A percentile compares a stretch with the other conserved stretches of the same genome.
These are phyloP conservation scores for Laupala kohalensis DNA, from an alignment of 1,140 invertebrate genomes.

Conservation along the genomic window DNA sequence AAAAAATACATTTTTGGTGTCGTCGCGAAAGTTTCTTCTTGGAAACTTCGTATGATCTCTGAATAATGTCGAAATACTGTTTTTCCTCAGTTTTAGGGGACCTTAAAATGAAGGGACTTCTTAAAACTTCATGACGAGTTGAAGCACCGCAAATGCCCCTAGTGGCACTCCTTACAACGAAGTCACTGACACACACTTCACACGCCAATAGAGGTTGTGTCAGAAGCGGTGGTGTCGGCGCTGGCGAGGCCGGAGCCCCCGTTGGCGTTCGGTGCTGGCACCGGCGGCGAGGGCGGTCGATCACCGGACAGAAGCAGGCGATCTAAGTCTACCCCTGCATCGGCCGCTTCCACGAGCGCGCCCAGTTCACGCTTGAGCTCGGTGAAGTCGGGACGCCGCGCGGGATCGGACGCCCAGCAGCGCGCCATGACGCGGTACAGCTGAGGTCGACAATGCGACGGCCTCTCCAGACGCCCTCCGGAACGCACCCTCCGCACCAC, in stretches of 20 bases:
- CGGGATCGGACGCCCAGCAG: constrained; percentile 62
- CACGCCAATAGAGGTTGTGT: background rate
- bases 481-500: constrained; percentile 61
- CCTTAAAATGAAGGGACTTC: no score
- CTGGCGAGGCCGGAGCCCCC: background rate
- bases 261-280: background rate
- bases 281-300: constrained; percentile 53
- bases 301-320: constrained; percentile 60
- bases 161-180: no score
- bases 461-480: constrained; percentile 59
- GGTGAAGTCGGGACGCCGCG: constrained; percentile 56
- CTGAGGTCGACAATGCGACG: constrained; percentile 58
- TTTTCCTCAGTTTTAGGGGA: no score
- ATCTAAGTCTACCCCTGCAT: constrained; percentile 52
- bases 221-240: background rate
- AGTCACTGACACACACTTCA: no score
- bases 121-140: no score
- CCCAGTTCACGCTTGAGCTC: constrained; percentile 53
- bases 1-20: no score
- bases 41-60: no score
- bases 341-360: constrained; percentile 50
- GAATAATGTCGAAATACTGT: no score
- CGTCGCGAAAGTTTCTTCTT: no score
- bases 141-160: no score
- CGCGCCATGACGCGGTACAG: constrained; percentile 59